Evolutionary conservation across 2,888 invertebrate genomes (phyloP), one percentile per base, ranked within the genome.

Genomic region (Ophraella communa): DNA sequence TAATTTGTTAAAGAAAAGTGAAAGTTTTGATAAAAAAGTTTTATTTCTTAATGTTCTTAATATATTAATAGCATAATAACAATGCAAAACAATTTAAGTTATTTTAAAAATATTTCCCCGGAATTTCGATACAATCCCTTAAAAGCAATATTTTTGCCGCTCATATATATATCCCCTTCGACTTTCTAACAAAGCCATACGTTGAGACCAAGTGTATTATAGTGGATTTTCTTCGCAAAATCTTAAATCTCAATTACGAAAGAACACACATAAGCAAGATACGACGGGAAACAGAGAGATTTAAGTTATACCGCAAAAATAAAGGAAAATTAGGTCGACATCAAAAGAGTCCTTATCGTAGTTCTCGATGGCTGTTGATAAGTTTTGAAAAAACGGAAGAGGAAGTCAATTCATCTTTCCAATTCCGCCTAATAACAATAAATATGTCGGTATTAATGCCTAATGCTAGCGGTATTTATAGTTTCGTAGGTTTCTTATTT

Each of bases 201-300:
- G 54, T 62, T 65, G 44, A 49, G 30, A 24, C 47, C 53, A 54
- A 58, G 58, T 58, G 58, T 65, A 58, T 62, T 57, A 54, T 53
- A 49, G 54, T 17, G 53, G 64, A 57, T 61, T 65, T 65, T 57
- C 61, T 18, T 45, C 23, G 61, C 49, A 52, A 53, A 61, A 45
- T 57, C 65, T 61, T 56, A 65, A 61, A 65, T 65, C 62, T 62
- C 65, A 62, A 57, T 65, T 58, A 65, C 60, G 61, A 47, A 53
- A 23, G 54, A 20, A 42, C 58, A 54, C 44, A 57, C 44, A 57
- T 27, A 42, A 61, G 56, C 23, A 45, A 53, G 52, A 52, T 51
- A 47, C 53, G 47, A 58, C n/a, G n/a, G n/a, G n/a, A 44, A 70
- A 68, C 67, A 67, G 63, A 60, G 56, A 58, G 63, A 66, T 64